A percentile compares a stretch with the other conserved stretches of the same genome.
Conservation (phyloP, 1,140 invertebrate species). For the Dolichoris vasculosae region DNA sequence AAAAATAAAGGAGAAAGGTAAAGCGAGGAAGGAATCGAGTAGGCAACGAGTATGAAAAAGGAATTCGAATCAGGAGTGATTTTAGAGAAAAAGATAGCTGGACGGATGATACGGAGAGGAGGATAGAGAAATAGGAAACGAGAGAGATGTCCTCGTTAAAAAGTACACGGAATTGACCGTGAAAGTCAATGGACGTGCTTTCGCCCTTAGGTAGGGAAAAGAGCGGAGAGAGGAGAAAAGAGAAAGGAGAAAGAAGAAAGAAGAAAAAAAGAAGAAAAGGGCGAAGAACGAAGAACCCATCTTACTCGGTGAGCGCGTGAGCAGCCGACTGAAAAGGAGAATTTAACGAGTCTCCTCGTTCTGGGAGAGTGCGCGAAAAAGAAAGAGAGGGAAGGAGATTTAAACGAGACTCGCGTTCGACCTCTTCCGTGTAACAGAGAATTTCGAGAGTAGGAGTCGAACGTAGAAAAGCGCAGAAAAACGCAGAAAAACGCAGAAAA, state of each 20-base stretch:
- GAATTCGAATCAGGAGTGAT: constrained; percentile 4
- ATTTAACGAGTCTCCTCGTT: constrained; percentile 61
- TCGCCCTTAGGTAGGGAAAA: constrained; percentile 6
- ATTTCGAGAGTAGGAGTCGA: constrained; percentile 32
- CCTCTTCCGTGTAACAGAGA: constrained; percentile 54
- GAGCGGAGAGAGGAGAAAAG: background rate
- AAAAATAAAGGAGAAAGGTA: constrained; percentile 24
- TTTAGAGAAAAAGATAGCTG: constrained; percentile 1
- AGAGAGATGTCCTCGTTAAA: constrained; percentile 34
- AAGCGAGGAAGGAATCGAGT: background rate
- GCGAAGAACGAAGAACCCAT: constrained; percentile 47
- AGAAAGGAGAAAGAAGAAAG: constrained; percentile 9
- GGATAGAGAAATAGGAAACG: background rate
- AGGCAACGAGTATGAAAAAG: background rate
- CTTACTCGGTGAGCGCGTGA: constrained; percentile 53
- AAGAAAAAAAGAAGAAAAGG: constrained; percentile 18
- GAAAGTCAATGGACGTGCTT: constrained; percentile 53
- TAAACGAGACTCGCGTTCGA: constrained; percentile 56
- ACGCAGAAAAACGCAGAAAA: too few relatives aligned
- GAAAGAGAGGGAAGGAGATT: constrained; percentile 51
- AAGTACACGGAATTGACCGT: constrained; percentile 58
- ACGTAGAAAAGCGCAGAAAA: too few relatives aligned
- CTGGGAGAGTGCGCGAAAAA: constrained; percentile 36
- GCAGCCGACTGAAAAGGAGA: constrained; percentile 57
- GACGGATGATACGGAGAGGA: background rate